Percentiles rank a stretch among this genome's conserved stretches.
Evolutionary conservation across 2,888 invertebrate species (phyloP).

Genomic region (Dysmachus trigonus): DNA sequence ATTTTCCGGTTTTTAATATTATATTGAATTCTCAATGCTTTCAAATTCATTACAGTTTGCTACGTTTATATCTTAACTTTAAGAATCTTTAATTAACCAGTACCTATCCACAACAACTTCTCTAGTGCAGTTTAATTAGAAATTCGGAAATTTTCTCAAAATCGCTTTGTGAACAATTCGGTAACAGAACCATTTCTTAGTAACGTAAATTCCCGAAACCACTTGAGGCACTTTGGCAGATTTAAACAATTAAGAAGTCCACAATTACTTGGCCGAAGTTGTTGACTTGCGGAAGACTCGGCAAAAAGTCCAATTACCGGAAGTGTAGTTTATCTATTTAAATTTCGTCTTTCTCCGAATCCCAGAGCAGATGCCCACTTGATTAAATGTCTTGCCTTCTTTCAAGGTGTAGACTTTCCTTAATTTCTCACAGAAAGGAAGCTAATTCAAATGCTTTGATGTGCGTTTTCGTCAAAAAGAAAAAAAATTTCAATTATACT

Average conservation of each 20-base stretch:
- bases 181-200: background rate
- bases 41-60: no score
- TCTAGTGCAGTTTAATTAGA: background rate
- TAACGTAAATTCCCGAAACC: background rate
- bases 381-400: background rate
- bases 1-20: no score
- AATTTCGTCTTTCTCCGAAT: background rate
- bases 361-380: background rate
- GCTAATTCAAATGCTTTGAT: background rate
- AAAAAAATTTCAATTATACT: slow-evolving; percentile 5
- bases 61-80: no score
- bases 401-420: background rate
- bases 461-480: background rate
- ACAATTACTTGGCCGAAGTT: background rate
- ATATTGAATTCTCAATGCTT: no score
- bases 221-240: background rate
- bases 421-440: background rate
- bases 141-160: background rate
- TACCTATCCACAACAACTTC: no score
- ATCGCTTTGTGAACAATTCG: background rate
- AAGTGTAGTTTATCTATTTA: background rate
- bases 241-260: slow-evolving; percentile 6
- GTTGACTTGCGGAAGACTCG: background rate
- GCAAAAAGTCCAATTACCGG: background rate
- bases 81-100: no score